These are phyloP conservation scores for Stenodema calcarata DNA, from an alignment of 2,888 invertebrate species.

Conservation along the genomic window DNA sequence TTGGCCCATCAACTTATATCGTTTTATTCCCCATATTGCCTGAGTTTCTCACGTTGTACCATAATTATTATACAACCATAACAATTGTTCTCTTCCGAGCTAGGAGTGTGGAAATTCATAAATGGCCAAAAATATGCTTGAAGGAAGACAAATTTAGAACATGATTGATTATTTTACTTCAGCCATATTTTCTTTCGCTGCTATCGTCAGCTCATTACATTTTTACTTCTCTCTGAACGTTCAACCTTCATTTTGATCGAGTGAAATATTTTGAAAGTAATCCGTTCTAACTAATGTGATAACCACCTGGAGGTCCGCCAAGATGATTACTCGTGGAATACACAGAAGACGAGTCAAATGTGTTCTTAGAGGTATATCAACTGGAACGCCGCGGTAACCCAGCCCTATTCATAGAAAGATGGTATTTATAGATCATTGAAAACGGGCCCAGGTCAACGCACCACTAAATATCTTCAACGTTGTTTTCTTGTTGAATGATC, in stretches of 20 bases:
- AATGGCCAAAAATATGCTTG: no score
- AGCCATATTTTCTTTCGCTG: neutral
- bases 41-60: no score
- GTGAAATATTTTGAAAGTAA: neutral
- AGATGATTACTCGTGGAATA: neutral
- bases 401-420: constrained; percentile 25
- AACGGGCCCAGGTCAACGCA: constrained; percentile 27
- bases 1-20: no score
- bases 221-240: neutral
- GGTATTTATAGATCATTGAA: constrained; percentile 34
- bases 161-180: neutral
- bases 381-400: constrained; percentile 19
- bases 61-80: no score
- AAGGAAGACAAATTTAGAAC: no score
- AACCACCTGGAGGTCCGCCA: neutral
- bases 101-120: no score
- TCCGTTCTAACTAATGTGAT: constrained; percentile 4
- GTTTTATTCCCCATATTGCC: no score
- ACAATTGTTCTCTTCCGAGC: no score
- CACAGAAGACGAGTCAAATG: neutral
- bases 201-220: neutral
- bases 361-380: constrained; percentile 14
- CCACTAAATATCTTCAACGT: neutral
- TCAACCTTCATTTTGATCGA: neutral
- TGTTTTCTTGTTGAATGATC: neutral